Evolutionary conservation across 2,888 invertebrate species (phyloP).

Genomic region (Amiota mariae): DNA sequence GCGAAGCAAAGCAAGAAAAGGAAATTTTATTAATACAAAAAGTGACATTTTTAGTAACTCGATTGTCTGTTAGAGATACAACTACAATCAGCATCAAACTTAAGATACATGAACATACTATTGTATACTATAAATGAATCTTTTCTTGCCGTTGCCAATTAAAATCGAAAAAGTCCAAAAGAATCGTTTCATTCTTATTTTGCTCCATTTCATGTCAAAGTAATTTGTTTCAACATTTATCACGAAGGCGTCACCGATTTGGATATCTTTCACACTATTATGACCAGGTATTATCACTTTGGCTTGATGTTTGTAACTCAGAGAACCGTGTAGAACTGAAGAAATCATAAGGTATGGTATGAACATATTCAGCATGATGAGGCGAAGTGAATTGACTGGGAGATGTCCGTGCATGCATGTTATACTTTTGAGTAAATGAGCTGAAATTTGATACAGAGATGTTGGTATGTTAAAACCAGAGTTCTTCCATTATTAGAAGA

Average conservation of each 20-base stretch:
- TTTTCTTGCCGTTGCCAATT: conserved; percentile 20
- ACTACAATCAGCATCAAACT: conserved; percentile 2
- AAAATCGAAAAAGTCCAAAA: conserved; percentile 16
- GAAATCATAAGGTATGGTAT: too few species aligned
- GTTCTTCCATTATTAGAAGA: too few species aligned
- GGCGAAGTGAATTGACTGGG: too few species aligned
- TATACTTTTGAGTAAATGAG: too few species aligned
- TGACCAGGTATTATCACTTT: too few species aligned
- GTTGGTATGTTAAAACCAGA: too few species aligned
- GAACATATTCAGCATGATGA: too few species aligned
- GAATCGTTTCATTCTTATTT: background rate
- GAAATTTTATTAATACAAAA: conserved; percentile 22
- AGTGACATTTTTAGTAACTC: conserved; percentile 28
- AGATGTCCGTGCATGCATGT: too few species aligned
- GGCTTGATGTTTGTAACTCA: background rate
- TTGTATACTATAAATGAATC: background rate
- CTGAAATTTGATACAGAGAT: too few species aligned
- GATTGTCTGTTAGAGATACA: background rate
- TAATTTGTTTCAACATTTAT: conserved; percentile 30
- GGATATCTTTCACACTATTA: too few species aligned
- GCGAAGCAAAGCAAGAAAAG: background rate
- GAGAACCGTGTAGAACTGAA: background rate
- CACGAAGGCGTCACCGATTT: background rate
- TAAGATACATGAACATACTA: background rate
- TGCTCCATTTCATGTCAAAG: conserved; percentile 26